Evolutionary conservation across 2,113 vertebrate species (phyloP).

Genomic region (Galeopterus variegatus): DNA sequence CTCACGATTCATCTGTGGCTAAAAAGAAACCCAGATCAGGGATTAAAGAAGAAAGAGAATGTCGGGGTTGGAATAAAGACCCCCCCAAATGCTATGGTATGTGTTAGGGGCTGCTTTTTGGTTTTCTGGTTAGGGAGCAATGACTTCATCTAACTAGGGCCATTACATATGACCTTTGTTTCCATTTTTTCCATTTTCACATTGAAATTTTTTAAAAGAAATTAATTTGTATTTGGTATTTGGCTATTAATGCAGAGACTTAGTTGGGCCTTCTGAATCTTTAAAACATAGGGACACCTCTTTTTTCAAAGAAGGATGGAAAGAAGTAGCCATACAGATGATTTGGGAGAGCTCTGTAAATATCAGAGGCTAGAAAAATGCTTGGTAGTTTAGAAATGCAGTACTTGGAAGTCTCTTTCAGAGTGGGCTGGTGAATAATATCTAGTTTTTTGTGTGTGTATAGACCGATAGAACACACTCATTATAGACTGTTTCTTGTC

Average conservation of each 20-base stretch:
- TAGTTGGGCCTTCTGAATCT: neutral
- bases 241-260: no score
- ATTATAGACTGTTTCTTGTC: constrained; percentile 32
- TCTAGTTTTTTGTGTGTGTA: constrained; percentile 46
- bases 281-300: neutral
- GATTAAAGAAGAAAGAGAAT: constrained; percentile 30
- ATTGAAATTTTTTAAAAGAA: neutral
- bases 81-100: neutral
- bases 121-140: neutral
- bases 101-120: neutral
- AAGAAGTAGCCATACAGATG: neutral
- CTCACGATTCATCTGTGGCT: neutral
- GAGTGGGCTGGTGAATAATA: neutral
- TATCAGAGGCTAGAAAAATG: neutral
- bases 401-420: constrained; percentile 35
- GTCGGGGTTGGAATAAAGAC: neutral
- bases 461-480: constrained; percentile 55
- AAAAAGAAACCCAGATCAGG: constrained; percentile 40
- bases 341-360: neutral
- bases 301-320: constrained; percentile 39
- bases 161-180: neutral
- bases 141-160: neutral
- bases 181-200: constrained; percentile 42
- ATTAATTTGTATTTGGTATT: no score
- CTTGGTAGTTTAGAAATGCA: constrained; percentile 8